Base-by-base conservation (phyloP, 2,113 vertebrate genomes). In the Xyrauchen texanus region DNA sequence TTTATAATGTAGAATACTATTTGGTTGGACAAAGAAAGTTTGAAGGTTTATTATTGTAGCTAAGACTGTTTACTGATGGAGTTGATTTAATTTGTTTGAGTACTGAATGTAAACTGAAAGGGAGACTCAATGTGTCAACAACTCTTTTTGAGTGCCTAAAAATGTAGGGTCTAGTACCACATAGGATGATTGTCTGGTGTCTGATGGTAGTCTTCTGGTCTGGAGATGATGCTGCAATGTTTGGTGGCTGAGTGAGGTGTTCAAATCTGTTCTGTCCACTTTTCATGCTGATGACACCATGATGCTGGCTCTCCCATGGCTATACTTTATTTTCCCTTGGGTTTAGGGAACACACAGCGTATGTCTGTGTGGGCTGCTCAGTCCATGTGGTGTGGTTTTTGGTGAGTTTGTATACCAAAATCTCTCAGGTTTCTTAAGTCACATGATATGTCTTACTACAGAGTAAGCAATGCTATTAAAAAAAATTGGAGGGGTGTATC, bases 251-350 rank as follows among this genome's bases (percentile, higher is more conserved):
- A 68, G 78, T 80, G 82, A 72, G 73, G 71, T 68, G 78, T 83
- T 78, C 77, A 79, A 77, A 65, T 81, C 83, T 84, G 83, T 81
- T 81, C 51, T 55, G 66, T 78, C 83, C 79, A 84, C 76, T 75
- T 84, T 79, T 81, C 76, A 67, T 67, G 78, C 8, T 76, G 83
- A 49, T 34, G 3, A 34, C 21, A 34, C 21, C 3, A 3, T 34
- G 21, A 34, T 34, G 21, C 46, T 69, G 75, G 13, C 21, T 51
- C 74, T 64, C 11, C 8, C 45, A 7, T 60, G 51, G 52, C 77
- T 64, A 34, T 34, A 72, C 52, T 80, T 47, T 63, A 62, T 34
- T 45, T 70, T 76, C 52, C 42, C 47, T 58, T 67, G 58, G 52
- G 66, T 63, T 61, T 5, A 21, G 45, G 77, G 44, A 70, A 52